phyloP scores from a whole-genome alignment of 2,888 invertebrate species.

The Neoitamus cyanurus region DNA sequence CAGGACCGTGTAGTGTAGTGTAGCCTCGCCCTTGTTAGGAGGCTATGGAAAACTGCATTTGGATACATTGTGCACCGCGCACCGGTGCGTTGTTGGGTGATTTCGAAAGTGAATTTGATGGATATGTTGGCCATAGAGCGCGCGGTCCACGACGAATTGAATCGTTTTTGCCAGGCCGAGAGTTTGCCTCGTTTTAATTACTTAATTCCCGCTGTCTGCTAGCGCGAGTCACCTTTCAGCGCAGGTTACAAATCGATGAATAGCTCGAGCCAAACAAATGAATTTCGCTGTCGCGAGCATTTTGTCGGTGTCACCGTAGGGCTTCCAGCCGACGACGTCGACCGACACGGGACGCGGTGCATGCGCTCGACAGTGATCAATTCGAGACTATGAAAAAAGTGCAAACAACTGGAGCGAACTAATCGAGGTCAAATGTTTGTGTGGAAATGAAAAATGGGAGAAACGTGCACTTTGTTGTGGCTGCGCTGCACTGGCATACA shows the following conservation, averaged over 20 bases:
- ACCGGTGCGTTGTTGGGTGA: constrained; percentile 24
- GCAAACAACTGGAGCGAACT: constrained; percentile 14
- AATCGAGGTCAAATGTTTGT: constrained; percentile 37
- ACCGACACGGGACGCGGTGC: not conserved
- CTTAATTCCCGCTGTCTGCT: not conserved
- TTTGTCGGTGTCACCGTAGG: not conserved
- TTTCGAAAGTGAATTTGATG: constrained; percentile 47
- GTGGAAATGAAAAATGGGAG: constrained; percentile 13
- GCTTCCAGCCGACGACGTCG: not conserved
- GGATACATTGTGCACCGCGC: not conserved
- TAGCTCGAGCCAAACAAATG: not conserved
- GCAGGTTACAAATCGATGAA: not conserved
- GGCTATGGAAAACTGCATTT: constrained; percentile 33
- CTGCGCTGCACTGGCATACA: not conserved
- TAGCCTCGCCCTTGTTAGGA: constrained; percentile 43
- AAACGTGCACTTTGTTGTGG: constrained; percentile 19
- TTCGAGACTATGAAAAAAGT: not conserved
- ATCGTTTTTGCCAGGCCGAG: not conserved
- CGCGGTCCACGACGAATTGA: not conserved
- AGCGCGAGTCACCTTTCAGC: not conserved
- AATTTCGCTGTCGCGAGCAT: not conserved
- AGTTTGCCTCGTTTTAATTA: not conserved
- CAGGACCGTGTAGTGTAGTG: not conserved
- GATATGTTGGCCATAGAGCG: not conserved
- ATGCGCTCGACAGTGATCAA: constrained; percentile 6